These are phyloP conservation scores for Dallia pectoralis DNA, from an alignment of 2,797 vertebrate species.

Conservation along the genomic window DNA sequence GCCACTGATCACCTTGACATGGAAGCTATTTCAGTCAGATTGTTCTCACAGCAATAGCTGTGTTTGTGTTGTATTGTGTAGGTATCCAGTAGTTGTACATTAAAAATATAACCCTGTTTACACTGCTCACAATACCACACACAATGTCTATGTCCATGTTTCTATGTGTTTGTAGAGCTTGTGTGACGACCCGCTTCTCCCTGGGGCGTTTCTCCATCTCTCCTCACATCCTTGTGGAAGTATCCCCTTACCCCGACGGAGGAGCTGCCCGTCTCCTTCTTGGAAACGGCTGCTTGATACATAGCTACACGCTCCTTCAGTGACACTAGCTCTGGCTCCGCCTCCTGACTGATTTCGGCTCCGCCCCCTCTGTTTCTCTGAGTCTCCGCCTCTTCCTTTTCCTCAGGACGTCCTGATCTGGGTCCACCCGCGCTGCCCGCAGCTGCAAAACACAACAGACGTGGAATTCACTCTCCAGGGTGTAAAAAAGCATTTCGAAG, in stretches of 20 bases:
- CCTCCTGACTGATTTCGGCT: slow-evolving; percentile 45
- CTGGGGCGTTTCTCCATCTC: slow-evolving; percentile 4
- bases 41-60: not conserved
- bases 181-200: not conserved
- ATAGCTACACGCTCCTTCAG: slow-evolving; percentile 81
- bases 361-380: slow-evolving; percentile 23
- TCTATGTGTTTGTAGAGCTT: not conserved
- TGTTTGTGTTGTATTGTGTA: not conserved
- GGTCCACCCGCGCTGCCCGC: slow-evolving; percentile 55
- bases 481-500: not conserved
- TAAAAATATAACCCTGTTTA: no score
- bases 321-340: slow-evolving; percentile 61
- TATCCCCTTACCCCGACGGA: slow-evolving; percentile 66
- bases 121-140: not conserved
- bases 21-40: not conserved
- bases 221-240: slow-evolving; percentile 31
- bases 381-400: slow-evolving; percentile 30
- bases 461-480: not conserved
- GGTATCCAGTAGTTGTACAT: not conserved
- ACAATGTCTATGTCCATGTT: not conserved
- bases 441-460: slow-evolving; percentile 46
- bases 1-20: not conserved
- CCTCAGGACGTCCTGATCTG: slow-evolving; percentile 58
- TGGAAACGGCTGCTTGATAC: slow-evolving; percentile 83
- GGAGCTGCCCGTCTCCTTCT: slow-evolving; percentile 64